phyloP scores from a whole-genome alignment of 2,797 vertebrate species.

The Crax fasciolata region DNA sequence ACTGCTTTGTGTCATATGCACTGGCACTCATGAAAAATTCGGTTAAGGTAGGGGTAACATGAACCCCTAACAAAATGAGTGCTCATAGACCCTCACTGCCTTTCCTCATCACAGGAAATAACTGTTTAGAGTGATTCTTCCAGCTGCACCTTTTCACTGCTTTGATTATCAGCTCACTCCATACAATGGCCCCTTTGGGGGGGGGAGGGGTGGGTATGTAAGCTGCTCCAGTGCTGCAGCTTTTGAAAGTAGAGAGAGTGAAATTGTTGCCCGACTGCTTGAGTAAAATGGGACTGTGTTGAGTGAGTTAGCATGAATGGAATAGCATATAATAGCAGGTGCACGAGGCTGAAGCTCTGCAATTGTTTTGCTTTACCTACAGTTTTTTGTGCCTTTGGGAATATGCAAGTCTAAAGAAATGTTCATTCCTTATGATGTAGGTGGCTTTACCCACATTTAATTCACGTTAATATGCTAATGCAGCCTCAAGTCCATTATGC shows the following conservation, averaged over 20 bases:
- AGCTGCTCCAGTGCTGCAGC: background rate
- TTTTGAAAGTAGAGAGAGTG: background rate
- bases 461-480: background rate
- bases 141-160: conserved; percentile 15
- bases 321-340: background rate
- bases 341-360: fast-evolving
- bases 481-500: background rate
- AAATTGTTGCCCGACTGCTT: background rate
- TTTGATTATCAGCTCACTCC: background rate
- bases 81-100: background rate
- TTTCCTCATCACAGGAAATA: background rate
- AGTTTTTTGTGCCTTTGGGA: background rate
- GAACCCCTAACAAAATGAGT: background rate
- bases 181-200: background rate
- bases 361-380: background rate
- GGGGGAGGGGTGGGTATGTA: too few relatives aligned
- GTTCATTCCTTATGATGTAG: fast-evolving
- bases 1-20: background rate
- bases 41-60: background rate
- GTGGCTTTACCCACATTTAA: background rate
- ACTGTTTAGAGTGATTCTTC: background rate
- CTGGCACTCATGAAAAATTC: background rate
- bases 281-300: background rate
- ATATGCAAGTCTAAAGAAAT: background rate
- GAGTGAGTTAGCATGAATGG: background rate